These are phyloP conservation scores for Corythornis vintsioides DNA, from an alignment of 2,113 vertebrate genomes.

Conservation along the genomic window DNA sequence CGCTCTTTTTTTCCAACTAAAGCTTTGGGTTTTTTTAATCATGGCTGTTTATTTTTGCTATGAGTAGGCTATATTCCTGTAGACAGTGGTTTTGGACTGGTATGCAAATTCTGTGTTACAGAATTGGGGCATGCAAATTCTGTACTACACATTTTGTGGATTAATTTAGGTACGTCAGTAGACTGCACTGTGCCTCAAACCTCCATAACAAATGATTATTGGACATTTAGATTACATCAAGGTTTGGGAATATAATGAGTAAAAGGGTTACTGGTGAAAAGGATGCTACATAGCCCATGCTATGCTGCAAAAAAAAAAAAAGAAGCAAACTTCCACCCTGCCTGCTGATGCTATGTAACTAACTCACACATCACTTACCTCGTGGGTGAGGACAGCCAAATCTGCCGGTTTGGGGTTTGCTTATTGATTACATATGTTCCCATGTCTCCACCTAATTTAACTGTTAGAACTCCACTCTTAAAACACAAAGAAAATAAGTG, in stretches of 20 bases:
- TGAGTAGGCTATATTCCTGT: not conserved
- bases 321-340: not conserved
- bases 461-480: constrained; percentile 90
- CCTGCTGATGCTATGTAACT: not conserved
- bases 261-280: not conserved
- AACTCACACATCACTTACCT: constrained; percentile 76
- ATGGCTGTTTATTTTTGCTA: not conserved
- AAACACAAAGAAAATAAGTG: not conserved
- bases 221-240: not conserved
- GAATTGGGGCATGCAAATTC: not conserved
- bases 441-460: constrained; percentile 85
- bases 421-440: constrained; percentile 98
- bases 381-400: constrained; percentile 94
- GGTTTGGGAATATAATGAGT: not conserved
- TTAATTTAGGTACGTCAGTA: not conserved
- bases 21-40: not conserved
- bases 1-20: not conserved
- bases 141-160: not conserved
- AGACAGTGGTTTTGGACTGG: not conserved
- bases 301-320: not conserved
- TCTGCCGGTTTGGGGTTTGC: constrained; percentile 94
- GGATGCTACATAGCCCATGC: not conserved
- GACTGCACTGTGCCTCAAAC: not conserved
- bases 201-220: not conserved
- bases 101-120: not conserved